Evolutionary conservation across 1,140 invertebrate species (phyloP).

Genomic region (Brachionus sp.): DNA sequence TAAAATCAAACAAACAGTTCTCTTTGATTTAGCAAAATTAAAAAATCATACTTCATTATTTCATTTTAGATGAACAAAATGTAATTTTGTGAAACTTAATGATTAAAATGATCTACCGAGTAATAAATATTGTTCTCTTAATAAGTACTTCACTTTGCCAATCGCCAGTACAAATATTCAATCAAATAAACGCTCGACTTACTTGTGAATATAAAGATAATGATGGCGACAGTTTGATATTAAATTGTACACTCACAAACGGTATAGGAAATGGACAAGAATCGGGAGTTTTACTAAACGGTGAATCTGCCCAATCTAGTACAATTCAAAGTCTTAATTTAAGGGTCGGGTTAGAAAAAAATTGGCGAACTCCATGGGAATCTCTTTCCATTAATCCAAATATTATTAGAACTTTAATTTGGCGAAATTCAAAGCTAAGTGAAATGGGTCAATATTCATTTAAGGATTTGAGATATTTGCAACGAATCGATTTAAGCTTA

Average conservation of each 20-base stretch:
- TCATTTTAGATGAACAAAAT: neutral
- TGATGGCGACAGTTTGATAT: neutral
- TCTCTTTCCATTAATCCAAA: neutral
- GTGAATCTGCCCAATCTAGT: neutral
- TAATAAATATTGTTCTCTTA: neutral
- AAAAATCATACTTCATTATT: neutral
- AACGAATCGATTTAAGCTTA: conserved; percentile 1
- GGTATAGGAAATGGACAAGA: neutral
- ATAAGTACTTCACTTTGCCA: neutral
- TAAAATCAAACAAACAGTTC: too few relatives aligned
- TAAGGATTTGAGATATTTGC: conserved; percentile 30
- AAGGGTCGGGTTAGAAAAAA: neutral
- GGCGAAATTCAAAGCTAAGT: neutral
- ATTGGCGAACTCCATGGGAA: conserved; percentile 32
- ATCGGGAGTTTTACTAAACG: neutral
- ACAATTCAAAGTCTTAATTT: neutral
- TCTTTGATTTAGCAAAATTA: neutral
- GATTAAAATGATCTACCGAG: neutral
- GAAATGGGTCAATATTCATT: conserved; percentile 30
- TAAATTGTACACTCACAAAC: conserved; percentile 23
- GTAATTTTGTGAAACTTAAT: neutral
- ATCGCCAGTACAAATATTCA: neutral
- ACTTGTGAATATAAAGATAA: conserved; percentile 9
- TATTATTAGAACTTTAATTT: neutral
- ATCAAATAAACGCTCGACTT: neutral